Base-by-base conservation (phyloP, 2,888 invertebrate genomes). In the Diarsia mendica region DNA sequence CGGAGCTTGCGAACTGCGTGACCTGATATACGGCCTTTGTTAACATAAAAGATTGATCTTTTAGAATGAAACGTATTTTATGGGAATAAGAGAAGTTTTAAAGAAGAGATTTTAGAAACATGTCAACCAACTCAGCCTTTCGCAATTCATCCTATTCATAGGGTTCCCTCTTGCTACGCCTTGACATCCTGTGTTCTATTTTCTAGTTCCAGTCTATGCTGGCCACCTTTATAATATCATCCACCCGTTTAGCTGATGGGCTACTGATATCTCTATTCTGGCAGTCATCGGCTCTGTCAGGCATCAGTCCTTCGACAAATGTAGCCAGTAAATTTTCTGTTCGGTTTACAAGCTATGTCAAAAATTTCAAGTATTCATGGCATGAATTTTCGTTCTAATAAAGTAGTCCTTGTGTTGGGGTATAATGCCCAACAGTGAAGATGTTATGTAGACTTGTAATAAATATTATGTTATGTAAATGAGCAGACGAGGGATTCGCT, bases 1-100 rank as follows among this genome's bases (percentile, higher is more conserved):
- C 67, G 53, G 33, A 67, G 80, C 44, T 74, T 48, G 69, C 23
- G 8, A 79, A 64, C 67, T 83, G 69, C 48, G 69, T 70, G 63
- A 28, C 28, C 23, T 63, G 66, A 55, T 66, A 53, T 51, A 53
- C 20, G 5, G 23, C n/a, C 13, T 23, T 18, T 0, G 18, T 55
- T 0, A 63, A 68, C 6, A 61, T 73, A 18, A 9, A 20, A 67
- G 20, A 46, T 46, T 5, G 20, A 51, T 64, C 5, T 72, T 65
- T 20, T 13, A 58, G 20, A 64, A 44, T 69, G 0, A 70, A 78
- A n/a, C 8, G 33, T 44, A 18, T 39, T 39, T 18, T 63, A 28
- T 2, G 28, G 28, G 28, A 28, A 28, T 28, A 28, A 28, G 28
- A 28, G 28, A 28, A 28, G 28, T 28, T 28, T 28, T 2, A 28